Evolutionary conservation across 2,888 invertebrate species (phyloP).

Genomic region (Ferrisia virgata): DNA sequence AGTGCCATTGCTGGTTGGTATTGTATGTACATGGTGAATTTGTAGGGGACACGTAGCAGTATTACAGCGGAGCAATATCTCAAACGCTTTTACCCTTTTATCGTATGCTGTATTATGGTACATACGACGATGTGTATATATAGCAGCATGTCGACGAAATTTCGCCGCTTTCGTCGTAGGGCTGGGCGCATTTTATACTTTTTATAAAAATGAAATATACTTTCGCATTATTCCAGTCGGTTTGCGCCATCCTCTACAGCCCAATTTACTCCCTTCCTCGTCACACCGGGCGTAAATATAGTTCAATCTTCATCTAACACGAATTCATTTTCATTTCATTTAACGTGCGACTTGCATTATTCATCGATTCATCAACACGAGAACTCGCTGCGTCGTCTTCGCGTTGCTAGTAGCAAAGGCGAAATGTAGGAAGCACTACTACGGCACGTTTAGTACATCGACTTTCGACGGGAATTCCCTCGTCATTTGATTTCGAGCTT

Average conservation of each 20-base stretch:
- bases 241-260: background rate
- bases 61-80: background rate
- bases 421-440: no score
- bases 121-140: background rate
- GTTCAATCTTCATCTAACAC: background rate
- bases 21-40: no score
- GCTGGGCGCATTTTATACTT: background rate
- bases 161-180: background rate
- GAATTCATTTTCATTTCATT: constrained; percentile 3
- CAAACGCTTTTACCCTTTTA: background rate
- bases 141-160: background rate
- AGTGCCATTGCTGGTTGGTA: no score
- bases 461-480: background rate
- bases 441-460: background rate
- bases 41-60: background rate
- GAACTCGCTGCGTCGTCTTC: background rate
- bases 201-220: constrained; percentile 7
- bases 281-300: background rate
- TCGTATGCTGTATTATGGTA: no score
- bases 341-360: background rate
- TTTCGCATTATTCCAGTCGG: background rate
- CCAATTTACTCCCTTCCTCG: background rate
- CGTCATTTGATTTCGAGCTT: background rate
- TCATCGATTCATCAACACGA: constrained; percentile 14
- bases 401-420: no score